Percentiles rank a stretch among this genome's conserved stretches.
phyloP scores from a whole-genome alignment of 2,888 invertebrate species.

The Autographa pulchrina region DNA sequence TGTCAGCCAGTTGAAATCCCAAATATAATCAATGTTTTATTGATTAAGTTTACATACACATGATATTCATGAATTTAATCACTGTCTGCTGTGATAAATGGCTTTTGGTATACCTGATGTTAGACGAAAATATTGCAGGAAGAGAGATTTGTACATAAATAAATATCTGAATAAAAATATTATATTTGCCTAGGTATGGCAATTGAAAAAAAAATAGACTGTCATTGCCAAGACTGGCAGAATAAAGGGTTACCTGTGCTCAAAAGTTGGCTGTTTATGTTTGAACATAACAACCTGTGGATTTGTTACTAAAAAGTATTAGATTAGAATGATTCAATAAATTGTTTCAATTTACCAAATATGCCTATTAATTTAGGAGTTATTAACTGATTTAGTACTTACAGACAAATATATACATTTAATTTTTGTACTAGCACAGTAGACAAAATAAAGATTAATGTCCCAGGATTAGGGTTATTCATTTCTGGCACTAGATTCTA shows the following conservation, averaged over 20 bases:
- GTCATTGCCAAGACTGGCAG: not conserved
- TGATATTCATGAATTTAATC: slow-evolving; percentile 1
- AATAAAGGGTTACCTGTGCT: not conserved
- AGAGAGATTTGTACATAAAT: too few relatives aligned
- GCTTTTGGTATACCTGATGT: not conserved
- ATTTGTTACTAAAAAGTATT: too few relatives aligned
- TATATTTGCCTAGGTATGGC: too few relatives aligned
- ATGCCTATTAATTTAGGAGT: slow-evolving; percentile 2
- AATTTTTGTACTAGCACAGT: too few relatives aligned
- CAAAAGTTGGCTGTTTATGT: not conserved
- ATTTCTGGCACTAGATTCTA: too few relatives aligned
- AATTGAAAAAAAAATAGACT: not conserved
- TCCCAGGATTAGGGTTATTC: too few relatives aligned
- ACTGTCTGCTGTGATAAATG: not conserved
- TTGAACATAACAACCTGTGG: not conserved
- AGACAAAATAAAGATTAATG: too few relatives aligned
- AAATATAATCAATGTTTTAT: slow-evolving; percentile 6
- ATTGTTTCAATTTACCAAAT: not conserved
- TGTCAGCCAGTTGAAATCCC: not conserved
- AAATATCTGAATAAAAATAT: not conserved
- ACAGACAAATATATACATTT: too few relatives aligned
- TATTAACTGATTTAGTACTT: not conserved
- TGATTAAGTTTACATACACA: not conserved
- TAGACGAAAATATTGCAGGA: not conserved
- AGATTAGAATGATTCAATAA: not conserved